phyloP scores from a whole-genome alignment of 1,140 invertebrate genomes.

The Caenorhabditis elegans region WBcel235 BX284605.5:2926001-2926500 shows the following conservation, averaged over 20 bases:
- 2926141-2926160: constrained; percentile 12
- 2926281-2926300: too few relatives aligned
- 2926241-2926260: too few relatives aligned
- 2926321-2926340: too few relatives aligned
- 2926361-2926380: too few relatives aligned
- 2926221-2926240: too few relatives aligned
- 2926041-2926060: not conserved
- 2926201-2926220: too few relatives aligned
- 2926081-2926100: not conserved
- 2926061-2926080: not conserved
- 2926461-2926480: not conserved
- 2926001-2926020: constrained; percentile 9
- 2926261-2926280: too few relatives aligned
- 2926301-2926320: too few relatives aligned
- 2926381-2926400: too few relatives aligned
- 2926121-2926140: not conserved
- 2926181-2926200: not conserved
- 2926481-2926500: constrained; percentile 6
- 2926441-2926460: not conserved
- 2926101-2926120: not conserved
- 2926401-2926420: too few relatives aligned
- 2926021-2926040: constrained; percentile 14
- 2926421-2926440: too few relatives aligned
- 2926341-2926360: too few relatives aligned
- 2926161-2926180: constrained; percentile 27